Percentiles rank a stretch among this genome's conserved stretches.
Conservation (phyloP, 2,113 vertebrate genomes). For the Ahaetulla prasina region DNA sequence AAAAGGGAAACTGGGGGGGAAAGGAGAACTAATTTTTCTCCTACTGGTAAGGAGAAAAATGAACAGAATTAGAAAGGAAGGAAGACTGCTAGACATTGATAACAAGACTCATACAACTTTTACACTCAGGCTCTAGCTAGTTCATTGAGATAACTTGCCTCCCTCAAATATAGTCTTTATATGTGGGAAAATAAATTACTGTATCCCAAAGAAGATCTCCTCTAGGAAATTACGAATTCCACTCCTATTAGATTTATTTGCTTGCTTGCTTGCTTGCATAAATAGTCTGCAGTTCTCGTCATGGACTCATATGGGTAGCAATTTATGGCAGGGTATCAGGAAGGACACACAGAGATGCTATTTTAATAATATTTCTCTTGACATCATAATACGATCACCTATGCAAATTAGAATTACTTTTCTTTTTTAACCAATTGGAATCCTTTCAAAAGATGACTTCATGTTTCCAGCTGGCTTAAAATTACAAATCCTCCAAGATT, state of each 20-base stretch:
- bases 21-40: too few relatives aligned
- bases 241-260: not conserved
- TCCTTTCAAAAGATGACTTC: not conserved
- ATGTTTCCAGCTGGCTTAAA: not conserved
- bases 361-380: not conserved
- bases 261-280: not conserved
- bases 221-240: not conserved
- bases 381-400: not conserved
- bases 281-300: not conserved
- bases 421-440: not conserved
- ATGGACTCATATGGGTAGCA: not conserved
- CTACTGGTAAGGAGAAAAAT: not conserved
- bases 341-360: not conserved
- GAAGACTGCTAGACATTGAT: not conserved
- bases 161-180: not conserved
- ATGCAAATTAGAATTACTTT: not conserved
- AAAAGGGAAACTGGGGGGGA: not conserved
- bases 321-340: not conserved
- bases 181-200: not conserved
- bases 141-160: not conserved
- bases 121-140: not conserved
- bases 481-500: not conserved
- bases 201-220: not conserved
- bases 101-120: not conserved
- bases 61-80: rapidly evolving